Base-by-base conservation (phyloP, 1,140 invertebrate genomes). In the Danaus melanippus region DNA sequence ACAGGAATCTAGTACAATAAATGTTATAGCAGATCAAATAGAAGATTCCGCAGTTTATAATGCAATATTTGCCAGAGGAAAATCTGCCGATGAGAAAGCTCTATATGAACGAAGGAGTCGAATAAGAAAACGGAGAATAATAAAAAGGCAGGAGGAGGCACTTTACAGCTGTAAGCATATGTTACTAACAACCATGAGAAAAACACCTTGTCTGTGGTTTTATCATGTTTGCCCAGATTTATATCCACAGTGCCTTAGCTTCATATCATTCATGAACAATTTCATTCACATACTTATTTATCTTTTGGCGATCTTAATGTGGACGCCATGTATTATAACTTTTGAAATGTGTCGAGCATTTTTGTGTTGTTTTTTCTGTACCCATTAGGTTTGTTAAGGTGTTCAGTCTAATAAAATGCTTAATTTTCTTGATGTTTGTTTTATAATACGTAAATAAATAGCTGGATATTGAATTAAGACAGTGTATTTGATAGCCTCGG, bases 271-370 rank as follows among this genome's bases (percentile, higher is more conserved):
- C 42, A 52, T 68, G 50, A 62, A 44, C 9, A 72, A 67, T 15
- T 69, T 76, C 46, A 42, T 43, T 49, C 47, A 71, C 46, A 46
- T 76, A 50, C 50, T 67, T 6, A 32, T 79, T 47, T 76, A 67
- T 62, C 43, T 70, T 10, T 11, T 56, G n/a, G 77, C 77, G 8
- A 48, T 80, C 17, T 10, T 58, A 1, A 64, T 64, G 59, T 80
- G 77, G 77, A 76, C 75, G 2, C 77, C 77, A 0, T 78, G 77
- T 65, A 78, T 80, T 42, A 6, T 73, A 10, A 53, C 48, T 42
- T 65, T 55, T 66, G 76, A 79, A 55, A 9, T 71, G 15, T 68
- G 63, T 47, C 71, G 74, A 43, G 63, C 54, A 10, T 51, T 67
- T n/a, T 50, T 66, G 11, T 79, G 76, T 56, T 77, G 73, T 69